Evolutionary conservation across 2,113 vertebrate species (phyloP).

Genomic region (Crotalus horridus): DNA sequence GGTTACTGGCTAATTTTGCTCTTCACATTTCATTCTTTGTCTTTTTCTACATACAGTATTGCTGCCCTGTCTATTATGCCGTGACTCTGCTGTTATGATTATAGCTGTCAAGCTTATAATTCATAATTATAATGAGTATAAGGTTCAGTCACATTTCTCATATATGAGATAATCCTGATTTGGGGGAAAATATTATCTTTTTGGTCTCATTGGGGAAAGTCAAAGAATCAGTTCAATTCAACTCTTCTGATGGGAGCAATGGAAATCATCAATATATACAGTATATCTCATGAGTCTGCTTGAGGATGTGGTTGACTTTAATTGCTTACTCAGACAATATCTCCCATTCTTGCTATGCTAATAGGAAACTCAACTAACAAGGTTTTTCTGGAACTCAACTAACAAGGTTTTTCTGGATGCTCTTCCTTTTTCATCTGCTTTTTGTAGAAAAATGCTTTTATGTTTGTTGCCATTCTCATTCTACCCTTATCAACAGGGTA

Average conservation of each 20-base stretch:
- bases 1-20: neutral
- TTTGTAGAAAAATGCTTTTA: neutral
- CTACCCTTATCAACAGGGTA: neutral
- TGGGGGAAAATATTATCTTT: neutral
- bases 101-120: neutral
- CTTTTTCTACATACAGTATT: neutral
- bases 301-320: neutral
- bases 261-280: neutral
- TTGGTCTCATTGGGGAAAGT: neutral
- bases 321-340: neutral
- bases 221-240: neutral
- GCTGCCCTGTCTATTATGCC: neutral
- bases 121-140: neutral
- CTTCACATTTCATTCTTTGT: neutral
- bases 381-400: neutral
- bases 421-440: neutral
- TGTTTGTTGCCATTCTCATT: neutral
- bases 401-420: neutral
- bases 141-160: neutral
- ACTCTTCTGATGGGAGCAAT: neutral
- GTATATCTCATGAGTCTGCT: neutral
- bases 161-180: neutral
- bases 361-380: neutral
- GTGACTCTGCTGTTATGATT: neutral
- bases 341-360: neutral